phyloP scores from a whole-genome alignment of 92 coral and sea anemone genomes.

The Pocillopora meandrina region DNA sequence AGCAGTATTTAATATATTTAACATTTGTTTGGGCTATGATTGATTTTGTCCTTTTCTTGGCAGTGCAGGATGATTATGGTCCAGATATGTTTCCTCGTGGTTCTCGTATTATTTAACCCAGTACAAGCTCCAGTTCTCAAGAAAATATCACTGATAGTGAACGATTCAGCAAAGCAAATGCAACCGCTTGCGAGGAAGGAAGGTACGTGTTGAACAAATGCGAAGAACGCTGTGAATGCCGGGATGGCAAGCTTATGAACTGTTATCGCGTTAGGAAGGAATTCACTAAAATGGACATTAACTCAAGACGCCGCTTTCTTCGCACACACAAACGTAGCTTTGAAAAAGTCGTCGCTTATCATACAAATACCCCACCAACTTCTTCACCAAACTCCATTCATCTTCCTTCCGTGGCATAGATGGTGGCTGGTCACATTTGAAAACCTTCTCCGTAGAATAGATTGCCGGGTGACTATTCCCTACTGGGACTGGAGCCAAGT shows the following conservation, averaged over 20 bases:
- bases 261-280: conserved; percentile 35
- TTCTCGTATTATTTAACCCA: too few species aligned
- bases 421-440: conserved; percentile 54
- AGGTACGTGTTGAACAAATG: conserved; percentile 25
- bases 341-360: conserved; percentile 8
- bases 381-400: conserved; percentile 46
- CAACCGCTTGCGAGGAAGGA: conserved; percentile 7
- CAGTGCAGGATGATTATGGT: too few species aligned
- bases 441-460: conserved; percentile 43
- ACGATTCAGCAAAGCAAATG: too few species aligned
- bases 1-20: too few species aligned
- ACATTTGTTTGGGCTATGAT: too few species aligned
- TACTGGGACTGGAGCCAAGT: conserved; percentile 65
- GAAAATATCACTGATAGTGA: too few species aligned
- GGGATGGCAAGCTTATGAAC: conserved; percentile 2
- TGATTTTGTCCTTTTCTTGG: too few species aligned
- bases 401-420: conserved; percentile 63
- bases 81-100: too few species aligned
- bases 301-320: conserved; percentile 4
- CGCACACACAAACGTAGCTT: conserved; percentile 6
- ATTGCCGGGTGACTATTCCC: conserved; percentile 58
- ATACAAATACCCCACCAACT: conserved; percentile 7
- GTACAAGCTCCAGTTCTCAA: too few species aligned
- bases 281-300: conserved; percentile 15
- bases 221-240: conserved; percentile 32